Evolutionary conservation across 1,140 invertebrate species (phyloP).

Genomic region (Pissodes strobi): DNA sequence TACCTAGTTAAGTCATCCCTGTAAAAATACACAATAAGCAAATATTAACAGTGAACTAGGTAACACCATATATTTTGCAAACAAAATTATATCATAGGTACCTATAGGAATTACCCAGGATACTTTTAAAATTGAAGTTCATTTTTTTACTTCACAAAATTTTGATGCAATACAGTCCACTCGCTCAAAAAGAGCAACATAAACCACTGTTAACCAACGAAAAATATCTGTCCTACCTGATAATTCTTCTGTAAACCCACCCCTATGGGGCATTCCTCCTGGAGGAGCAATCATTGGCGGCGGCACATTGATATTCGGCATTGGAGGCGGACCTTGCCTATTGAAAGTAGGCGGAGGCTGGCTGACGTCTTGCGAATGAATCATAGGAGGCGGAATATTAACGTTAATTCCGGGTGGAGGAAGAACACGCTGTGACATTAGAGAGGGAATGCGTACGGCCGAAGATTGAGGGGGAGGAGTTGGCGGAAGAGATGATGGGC

Average conservation of each 20-base stretch:
- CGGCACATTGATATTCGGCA: conserved; percentile 58
- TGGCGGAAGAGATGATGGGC: background rate
- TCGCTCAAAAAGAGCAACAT: too few relatives aligned
- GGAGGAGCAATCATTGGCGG: conserved; percentile 38
- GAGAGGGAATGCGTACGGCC: conserved; percentile 45
- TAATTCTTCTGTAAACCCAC: conserved; percentile 39
- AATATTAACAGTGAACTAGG: too few relatives aligned
- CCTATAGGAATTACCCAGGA: too few relatives aligned
- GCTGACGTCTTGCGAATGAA: conserved; percentile 47
- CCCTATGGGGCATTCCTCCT: conserved; percentile 38
- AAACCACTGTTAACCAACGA: background rate
- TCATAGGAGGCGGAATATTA: conserved; percentile 52
- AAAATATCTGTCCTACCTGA: conserved; percentile 40
- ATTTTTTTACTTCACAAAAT: too few relatives aligned
- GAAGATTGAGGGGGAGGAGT: conserved; percentile 16
- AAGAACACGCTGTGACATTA: conserved; percentile 54
- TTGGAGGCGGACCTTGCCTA: conserved; percentile 44
- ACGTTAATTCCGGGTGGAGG: conserved; percentile 58
- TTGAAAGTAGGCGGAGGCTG: conserved; percentile 47
- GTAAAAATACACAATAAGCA: too few relatives aligned
- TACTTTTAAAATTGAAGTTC: too few relatives aligned
- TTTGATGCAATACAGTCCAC: too few relatives aligned
- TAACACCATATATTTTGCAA: background rate
- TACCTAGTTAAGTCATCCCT: too few relatives aligned
- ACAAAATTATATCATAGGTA: too few relatives aligned